Evolutionary conservation across 2,888 invertebrate species (phyloP), one percentile per base, ranked within the genome.

Genomic region (Nowickia ferox): DNA sequence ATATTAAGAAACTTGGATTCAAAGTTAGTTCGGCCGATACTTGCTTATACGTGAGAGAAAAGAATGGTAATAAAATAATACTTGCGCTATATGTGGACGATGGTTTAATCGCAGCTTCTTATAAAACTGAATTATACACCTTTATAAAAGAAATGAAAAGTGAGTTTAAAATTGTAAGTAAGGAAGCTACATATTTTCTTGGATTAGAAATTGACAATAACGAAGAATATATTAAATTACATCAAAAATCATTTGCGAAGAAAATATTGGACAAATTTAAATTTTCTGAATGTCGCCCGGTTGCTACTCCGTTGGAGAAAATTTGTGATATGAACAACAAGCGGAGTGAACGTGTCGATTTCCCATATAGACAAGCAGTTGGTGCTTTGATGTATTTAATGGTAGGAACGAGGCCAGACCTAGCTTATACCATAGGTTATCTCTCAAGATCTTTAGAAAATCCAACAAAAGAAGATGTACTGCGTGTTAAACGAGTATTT

Each of bases 101-200:
- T 80, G 88, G 89, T 10, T 69, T 89, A 5, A 82, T 89, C 17
- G 88, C 86, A 19, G 80, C 85, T 44, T 82, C 84, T 6, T 57
- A 85, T 80, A 10, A 57, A 30, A 30, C 55, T 42, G 78, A 84
- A 42, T 86, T 77, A 38, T 38, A 65, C 38, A 71, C 2, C 30
- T 87, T 87, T 74, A 51, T 81, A 38, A n/a, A 68, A 0, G 66
- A 84, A 53, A 74, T 81, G 44, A 82, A 19, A 66, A 48, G 13
- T 30, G 66, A 83, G 94, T 90, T 94, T 94, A 51, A 89, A 91
- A 17, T 80, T 38, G 19, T 11, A 11, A 57, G 13, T 13, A 13
- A 87, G 90, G 93, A 38, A 89, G 91, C 44, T 89, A 48, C 48
- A 13, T 91, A 40, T 88, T 92, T 51, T 90, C 74, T 87, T 40